These are phyloP conservation scores for Oopsacas minuta DNA, from an alignment of 37 sponge, comb jelly and placozoan species.

Conservation along the genomic window DNA sequence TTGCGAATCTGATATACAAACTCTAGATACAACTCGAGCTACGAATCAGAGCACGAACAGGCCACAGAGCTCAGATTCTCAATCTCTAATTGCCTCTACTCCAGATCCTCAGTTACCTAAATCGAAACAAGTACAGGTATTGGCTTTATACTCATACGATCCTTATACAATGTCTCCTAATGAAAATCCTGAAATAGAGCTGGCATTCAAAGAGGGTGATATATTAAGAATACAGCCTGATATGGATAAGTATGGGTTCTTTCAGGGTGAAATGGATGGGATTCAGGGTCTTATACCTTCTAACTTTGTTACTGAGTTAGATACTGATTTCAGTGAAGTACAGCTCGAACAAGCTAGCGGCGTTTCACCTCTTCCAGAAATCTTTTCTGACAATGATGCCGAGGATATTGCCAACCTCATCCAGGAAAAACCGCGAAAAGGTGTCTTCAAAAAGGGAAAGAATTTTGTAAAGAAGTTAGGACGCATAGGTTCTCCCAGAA, in stretches of 20 bases:
- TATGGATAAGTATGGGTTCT: conserved; percentile 21
- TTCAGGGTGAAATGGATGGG: neutral
- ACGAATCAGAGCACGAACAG: neutral
- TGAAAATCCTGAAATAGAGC: conserved; percentile 20
- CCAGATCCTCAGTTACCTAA: neutral
- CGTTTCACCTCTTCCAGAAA: neutral
- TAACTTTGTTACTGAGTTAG: conserved; percentile 8
- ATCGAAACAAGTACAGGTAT: neutral
- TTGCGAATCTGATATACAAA: neutral
- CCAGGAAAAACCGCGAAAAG: neutral
- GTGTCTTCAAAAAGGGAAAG: neutral
- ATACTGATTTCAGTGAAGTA: neutral
- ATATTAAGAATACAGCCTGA: conserved; percentile 1
- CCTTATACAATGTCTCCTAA: conserved; percentile 25
- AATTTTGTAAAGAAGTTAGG: conserved; percentile 10
- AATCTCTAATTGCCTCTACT: neutral
- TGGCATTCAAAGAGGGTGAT: conserved; percentile 24
- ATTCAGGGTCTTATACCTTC: neutral
- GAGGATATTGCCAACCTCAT: neutral
- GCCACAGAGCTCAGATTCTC: neutral
- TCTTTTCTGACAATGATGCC: neutral
- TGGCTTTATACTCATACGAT: conserved; percentile 22
- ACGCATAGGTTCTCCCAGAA: neutral
- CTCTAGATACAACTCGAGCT: neutral
- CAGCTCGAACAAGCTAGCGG: neutral